Evolutionary conservation across 2,113 vertebrate genomes (phyloP), one percentile per base, ranked within the genome.

Genomic region (Bothrops jararaca): DNA sequence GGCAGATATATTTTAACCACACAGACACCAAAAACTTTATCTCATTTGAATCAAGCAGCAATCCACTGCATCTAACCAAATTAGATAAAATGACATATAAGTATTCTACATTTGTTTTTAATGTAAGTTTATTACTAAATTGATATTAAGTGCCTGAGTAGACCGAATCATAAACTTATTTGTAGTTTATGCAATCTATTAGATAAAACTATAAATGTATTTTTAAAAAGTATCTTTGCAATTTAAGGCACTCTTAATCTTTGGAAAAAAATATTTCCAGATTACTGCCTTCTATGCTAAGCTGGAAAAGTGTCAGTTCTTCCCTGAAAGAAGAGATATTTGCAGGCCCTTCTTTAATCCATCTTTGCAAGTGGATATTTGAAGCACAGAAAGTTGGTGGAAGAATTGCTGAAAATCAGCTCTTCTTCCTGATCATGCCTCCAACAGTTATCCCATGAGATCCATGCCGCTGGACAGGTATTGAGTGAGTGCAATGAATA

Each of bases 11-110:
- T 94, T 96, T 96, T 93, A 96, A 95, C 89, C 87, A 95, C 85
- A n/a, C 45, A 95, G 60, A 94, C 90, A 91, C 93, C 95, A 97
- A 95, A 34, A 96, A 94, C 92, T 97, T 97, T 97, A 96, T 96
- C 95, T 94, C 93, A 96, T 97, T 90, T 96, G 96, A 97, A 96
- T 94, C 95, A 95, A 96, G 91, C 94, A 96, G 90, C 95, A 92
- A 86, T 96, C 95, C 95, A 89, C 60, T 60, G 96, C 97, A 95
- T 96, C 97, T 95, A 90, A 88, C 89, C 96, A 29, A 3, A 85
- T 97, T 96, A 95, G 92, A 95, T 93, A 93, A 91, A 87, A 92
- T 52, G 4, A 54, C 18, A 95, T 95, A 45, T 42, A 45, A 52
- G 22, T 87, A 11, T 26, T 58, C 88, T 18, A 50, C 22, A 9